phyloP scores from a whole-genome alignment of 92 coral and sea anemone species.

The Virgularia gustaviana region DNA sequence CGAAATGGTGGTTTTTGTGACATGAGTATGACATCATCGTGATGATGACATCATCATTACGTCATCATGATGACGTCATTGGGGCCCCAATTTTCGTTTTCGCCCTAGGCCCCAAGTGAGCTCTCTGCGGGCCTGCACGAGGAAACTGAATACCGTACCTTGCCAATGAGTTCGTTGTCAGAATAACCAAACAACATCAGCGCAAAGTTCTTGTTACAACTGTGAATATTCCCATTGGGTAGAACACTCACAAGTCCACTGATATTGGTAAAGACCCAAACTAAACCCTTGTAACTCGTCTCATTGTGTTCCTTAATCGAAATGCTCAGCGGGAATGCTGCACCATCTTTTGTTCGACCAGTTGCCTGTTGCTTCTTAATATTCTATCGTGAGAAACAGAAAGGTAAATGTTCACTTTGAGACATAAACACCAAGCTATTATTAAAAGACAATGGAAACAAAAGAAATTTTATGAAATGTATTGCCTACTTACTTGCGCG shows the following conservation, averaged over 20 bases:
- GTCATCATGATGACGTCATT: too few species aligned
- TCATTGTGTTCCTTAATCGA: constrained; percentile 60
- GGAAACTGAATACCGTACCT: constrained; percentile 55
- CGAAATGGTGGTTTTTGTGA: too few species aligned
- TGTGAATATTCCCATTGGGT: constrained; percentile 72
- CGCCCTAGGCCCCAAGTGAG: not conserved
- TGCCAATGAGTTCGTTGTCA: constrained; percentile 76
- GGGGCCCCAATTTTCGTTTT: too few species aligned
- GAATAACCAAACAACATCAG: constrained; percentile 83
- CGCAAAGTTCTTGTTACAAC: constrained; percentile 85
- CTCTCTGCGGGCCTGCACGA: too few species aligned
- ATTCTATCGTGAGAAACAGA: constrained; percentile 45
- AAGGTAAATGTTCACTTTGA: too few species aligned
- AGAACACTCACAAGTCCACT: constrained; percentile 85
- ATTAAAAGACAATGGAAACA: too few species aligned
- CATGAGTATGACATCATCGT: too few species aligned
- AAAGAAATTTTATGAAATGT: too few species aligned
- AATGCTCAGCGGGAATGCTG: constrained; percentile 84
- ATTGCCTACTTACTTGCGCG: too few species aligned
- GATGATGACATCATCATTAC: too few species aligned
- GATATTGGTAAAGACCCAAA: constrained; percentile 91
- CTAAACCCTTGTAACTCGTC: constrained; percentile 57
- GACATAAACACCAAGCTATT: too few species aligned
- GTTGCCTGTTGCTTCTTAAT: constrained; percentile 82
- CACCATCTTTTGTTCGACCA: constrained; percentile 89